phyloP scores from a whole-genome alignment of 1,140 invertebrate genomes.

The Paracyclopina nana region DNA sequence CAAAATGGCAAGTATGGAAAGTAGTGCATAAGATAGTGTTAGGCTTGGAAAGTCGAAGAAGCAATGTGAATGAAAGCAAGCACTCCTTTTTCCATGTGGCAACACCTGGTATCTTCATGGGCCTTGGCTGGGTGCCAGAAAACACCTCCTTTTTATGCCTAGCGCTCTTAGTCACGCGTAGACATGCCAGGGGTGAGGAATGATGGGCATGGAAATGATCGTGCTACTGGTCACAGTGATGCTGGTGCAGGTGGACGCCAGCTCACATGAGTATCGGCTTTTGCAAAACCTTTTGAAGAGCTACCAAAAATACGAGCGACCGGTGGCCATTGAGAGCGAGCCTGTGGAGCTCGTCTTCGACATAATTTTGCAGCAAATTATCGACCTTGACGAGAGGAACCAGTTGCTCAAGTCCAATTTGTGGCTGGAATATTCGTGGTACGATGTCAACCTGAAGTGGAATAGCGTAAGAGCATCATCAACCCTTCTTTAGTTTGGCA shows the following conservation, averaged over 20 bases:
- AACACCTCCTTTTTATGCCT: too few relatives aligned
- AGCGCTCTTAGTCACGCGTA: too few relatives aligned
- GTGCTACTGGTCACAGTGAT: not conserved
- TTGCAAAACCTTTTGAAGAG: slow-evolving; percentile 26
- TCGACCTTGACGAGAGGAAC: slow-evolving; percentile 28
- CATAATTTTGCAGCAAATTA: slow-evolving; percentile 33
- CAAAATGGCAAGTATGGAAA: too few relatives aligned
- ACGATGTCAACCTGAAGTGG: slow-evolving; percentile 9
- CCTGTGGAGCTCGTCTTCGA: slow-evolving; percentile 29
- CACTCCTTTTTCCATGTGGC: too few relatives aligned
- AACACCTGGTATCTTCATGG: too few relatives aligned
- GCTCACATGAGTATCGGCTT: slow-evolving; percentile 24
- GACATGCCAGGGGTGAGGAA: too few relatives aligned
- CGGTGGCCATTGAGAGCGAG: slow-evolving; percentile 28
- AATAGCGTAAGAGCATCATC: not conserved
- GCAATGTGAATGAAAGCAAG: too few relatives aligned
- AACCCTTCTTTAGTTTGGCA: not conserved
- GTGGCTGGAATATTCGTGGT: slow-evolving; percentile 15
- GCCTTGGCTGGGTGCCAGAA: too few relatives aligned
- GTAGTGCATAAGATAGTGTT: too few relatives aligned
- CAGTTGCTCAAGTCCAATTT: slow-evolving; percentile 19
- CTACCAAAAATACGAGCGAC: slow-evolving; percentile 32
- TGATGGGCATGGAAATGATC: too few relatives aligned
- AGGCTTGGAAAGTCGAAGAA: too few relatives aligned
- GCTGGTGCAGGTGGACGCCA: slow-evolving; percentile 5